A percentile compares a stretch with the other conserved stretches of the same genome.
phyloP scores from a whole-genome alignment of 2,113 vertebrate species.

The Merops nubicus region DNA sequence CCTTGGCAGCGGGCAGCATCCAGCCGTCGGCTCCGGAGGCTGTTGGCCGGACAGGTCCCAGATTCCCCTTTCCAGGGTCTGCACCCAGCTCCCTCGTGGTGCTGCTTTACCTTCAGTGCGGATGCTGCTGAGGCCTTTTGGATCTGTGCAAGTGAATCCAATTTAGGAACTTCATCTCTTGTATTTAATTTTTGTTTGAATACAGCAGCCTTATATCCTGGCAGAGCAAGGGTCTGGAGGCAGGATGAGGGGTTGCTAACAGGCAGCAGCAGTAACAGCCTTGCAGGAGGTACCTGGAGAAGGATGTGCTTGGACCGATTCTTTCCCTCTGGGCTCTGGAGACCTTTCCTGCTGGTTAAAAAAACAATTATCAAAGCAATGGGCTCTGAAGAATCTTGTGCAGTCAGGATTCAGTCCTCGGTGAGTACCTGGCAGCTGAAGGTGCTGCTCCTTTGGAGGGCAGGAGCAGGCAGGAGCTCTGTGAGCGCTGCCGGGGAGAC shows the following conservation, averaged over 20 bases:
- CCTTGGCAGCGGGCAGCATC: background rate
- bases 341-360: background rate
- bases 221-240: background rate
- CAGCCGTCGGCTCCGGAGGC: background rate
- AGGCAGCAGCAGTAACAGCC: background rate
- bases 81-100: fast-evolving
- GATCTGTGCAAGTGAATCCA: background rate
- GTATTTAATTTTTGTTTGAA: slow-evolving; percentile 40
- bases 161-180: background rate
- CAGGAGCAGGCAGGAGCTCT: background rate
- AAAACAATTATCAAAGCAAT: background rate
- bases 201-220: background rate
- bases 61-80: background rate
- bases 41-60: background rate
- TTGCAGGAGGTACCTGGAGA: background rate
- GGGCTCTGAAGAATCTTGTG: background rate
- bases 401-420: background rate
- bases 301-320: background rate
- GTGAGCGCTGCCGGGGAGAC: background rate
- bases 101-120: background rate
- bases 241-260: background rate
- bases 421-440: background rate
- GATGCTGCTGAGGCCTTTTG: background rate
- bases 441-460: fast-evolving
- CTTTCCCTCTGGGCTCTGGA: background rate